Evolutionary conservation across 1,140 invertebrate genomes (phyloP).

Genomic region (Drosophila kurseongensis): DNA sequence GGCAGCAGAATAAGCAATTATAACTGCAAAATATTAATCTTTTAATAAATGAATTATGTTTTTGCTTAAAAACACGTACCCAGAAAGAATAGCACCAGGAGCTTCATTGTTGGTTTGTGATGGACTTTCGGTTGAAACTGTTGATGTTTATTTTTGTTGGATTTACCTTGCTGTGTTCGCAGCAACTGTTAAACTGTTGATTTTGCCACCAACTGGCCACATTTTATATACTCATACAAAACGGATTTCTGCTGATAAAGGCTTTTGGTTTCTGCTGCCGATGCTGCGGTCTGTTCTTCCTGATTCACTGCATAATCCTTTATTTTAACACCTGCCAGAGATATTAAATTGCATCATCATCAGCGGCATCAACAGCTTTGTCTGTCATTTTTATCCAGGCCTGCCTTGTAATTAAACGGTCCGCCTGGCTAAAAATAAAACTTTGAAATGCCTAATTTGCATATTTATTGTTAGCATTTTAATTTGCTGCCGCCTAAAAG

Average conservation of each 20-base stretch:
- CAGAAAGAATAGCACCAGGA: conserved; percentile 32
- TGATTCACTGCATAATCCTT: conserved; percentile 61
- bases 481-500: conserved; percentile 19
- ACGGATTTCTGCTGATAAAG: conserved; percentile 21
- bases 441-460: conserved; percentile 47
- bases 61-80: conserved; percentile 27
- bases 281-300: conserved; percentile 32
- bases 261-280: conserved; percentile 12
- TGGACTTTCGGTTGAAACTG: conserved; percentile 18
- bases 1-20: conserved; percentile 21
- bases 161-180: conserved; percentile 62
- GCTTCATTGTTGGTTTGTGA: conserved; percentile 34
- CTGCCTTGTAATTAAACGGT: conserved; percentile 42
- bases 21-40: conserved; percentile 11
- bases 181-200: conserved; percentile 71
- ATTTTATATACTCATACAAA: conserved; percentile 52
- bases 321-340: conserved; percentile 71
- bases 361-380: conserved; percentile 44
- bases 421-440: conserved; percentile 61
- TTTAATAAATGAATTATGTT: background rate
- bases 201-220: conserved; percentile 8
- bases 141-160: conserved; percentile 16
- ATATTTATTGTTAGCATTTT: conserved; percentile 48
- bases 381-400: conserved; percentile 39
- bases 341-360: conserved; percentile 61